A percentile compares a stretch with the other conserved stretches of the same genome.
These are phyloP conservation scores for Cerastis leucographa DNA, from an alignment of 2,888 invertebrate species.

Conservation along the genomic window DNA sequence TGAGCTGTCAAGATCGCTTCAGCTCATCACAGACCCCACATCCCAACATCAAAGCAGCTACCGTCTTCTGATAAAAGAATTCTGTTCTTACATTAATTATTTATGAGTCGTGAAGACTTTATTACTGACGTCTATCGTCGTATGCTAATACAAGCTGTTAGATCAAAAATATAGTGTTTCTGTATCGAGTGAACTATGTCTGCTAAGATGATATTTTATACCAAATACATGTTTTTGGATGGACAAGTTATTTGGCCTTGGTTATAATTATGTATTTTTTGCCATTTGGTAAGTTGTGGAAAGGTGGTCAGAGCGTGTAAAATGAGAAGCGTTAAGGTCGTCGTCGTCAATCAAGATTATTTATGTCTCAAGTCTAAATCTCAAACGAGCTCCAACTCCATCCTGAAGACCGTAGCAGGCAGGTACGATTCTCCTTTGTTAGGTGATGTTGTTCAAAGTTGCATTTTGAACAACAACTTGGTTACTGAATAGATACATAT, in stretches of 20 bases:
- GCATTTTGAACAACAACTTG: no score
- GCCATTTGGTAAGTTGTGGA: not conserved
- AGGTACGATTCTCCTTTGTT: no score
- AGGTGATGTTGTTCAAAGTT: no score
- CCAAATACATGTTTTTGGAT: not conserved
- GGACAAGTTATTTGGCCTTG: conserved; percentile 3
- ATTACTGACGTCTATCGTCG: conserved; percentile 53
- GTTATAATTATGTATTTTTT: not conserved
- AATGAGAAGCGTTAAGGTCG: not conserved
- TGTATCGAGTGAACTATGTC: conserved; percentile 23
- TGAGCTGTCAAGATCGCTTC: conserved; percentile 34
- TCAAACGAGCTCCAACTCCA: no score
- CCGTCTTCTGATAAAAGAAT: conserved; percentile 66
- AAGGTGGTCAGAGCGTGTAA: not conserved
- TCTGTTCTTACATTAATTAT: conserved; percentile 64
- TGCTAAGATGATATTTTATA: conserved; percentile 1
- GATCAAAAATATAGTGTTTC: conserved; percentile 46
- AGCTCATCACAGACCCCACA: conserved; percentile 54
- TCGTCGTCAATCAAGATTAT: not conserved
- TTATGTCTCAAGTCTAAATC: not conserved
- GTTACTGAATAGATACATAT: no score
- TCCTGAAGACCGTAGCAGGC: no score
- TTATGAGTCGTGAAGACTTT: conserved; percentile 66
- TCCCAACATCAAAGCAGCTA: conserved; percentile 57
- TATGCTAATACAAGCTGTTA: conserved; percentile 51